Evolutionary conservation across 2,113 vertebrate genomes (phyloP).

Genomic region (Stegostoma tigrinum): DNA sequence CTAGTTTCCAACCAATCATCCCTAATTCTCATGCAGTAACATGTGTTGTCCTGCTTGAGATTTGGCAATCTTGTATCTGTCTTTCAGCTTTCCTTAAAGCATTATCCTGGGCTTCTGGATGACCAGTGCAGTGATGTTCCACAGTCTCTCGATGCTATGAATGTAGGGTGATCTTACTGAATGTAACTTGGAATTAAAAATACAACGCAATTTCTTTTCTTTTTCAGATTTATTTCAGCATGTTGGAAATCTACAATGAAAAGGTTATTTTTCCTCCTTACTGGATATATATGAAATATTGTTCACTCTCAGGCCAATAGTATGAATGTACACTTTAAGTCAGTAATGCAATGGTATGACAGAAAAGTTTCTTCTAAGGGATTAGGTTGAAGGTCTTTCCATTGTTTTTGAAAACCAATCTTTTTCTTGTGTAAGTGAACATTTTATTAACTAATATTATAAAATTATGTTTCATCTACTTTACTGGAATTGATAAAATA

Average conservation of each 20-base stretch:
- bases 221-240: slow-evolving; percentile 72
- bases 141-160: neutral
- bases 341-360: neutral
- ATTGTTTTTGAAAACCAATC: neutral
- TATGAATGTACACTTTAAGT: neutral
- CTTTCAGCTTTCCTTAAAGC: too few relatives aligned
- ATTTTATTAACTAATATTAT: neutral
- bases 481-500: too few relatives aligned
- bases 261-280: slow-evolving; percentile 57
- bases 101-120: too few relatives aligned
- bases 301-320: neutral
- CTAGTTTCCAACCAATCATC: too few relatives aligned
- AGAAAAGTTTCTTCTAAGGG: neutral
- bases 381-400: neutral
- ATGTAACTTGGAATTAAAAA: neutral
- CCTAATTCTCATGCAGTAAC: too few relatives aligned
- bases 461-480: too few relatives aligned
- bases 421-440: neutral
- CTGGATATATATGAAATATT: neutral
- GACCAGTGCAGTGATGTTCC: too few relatives aligned
- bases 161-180: neutral
- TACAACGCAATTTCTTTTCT: neutral
- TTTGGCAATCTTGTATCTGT: too few relatives aligned
- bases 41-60: too few relatives aligned
- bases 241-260: slow-evolving; percentile 82